These are phyloP conservation scores for Suricata suricatta DNA, from an alignment of 2,113 vertebrate genomes.

Conservation along the genomic window DNA sequence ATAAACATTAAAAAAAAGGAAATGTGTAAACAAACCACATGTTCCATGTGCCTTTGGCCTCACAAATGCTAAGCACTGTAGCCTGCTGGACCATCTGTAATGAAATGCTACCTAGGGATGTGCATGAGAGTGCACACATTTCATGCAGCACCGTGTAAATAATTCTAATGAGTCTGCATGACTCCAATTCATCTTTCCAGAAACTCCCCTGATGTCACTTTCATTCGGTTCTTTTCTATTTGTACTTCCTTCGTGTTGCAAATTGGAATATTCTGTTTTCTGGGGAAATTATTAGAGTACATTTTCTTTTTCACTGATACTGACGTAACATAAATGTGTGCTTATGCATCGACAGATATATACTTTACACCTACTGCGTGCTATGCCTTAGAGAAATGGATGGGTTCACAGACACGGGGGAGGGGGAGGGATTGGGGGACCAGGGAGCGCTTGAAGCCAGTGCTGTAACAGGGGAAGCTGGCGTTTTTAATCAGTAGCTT, in stretches of 20 bases:
- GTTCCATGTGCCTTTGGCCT: not conserved
- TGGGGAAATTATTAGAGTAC: not conserved
- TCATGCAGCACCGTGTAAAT: not conserved
- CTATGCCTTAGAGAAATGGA: not conserved
- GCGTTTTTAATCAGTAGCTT: not conserved
- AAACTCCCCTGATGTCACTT: not conserved
- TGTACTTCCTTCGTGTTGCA: not conserved
- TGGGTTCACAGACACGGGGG: no score
- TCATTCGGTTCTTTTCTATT: not conserved
- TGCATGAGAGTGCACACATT: not conserved
- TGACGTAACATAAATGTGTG: not conserved
- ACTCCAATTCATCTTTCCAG: constrained; percentile 7
- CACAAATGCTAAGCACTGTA: not conserved
- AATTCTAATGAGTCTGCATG: not conserved
- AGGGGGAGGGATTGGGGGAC: not conserved
- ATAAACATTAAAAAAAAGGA: not conserved
- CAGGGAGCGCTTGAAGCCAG: not conserved
- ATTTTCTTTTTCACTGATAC: not conserved
- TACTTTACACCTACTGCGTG: not conserved
- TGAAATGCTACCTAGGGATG: not conserved
- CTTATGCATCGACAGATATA: not conserved
- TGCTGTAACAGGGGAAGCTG: not conserved
- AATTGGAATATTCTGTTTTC: not conserved
- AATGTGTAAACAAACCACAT: not conserved
- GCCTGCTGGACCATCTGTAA: not conserved